A percentile compares a stretch with the other conserved stretches of the same genome.
Conservation (phyloP, 2,797 vertebrate species). For the Decapterus maruadsi region DNA sequence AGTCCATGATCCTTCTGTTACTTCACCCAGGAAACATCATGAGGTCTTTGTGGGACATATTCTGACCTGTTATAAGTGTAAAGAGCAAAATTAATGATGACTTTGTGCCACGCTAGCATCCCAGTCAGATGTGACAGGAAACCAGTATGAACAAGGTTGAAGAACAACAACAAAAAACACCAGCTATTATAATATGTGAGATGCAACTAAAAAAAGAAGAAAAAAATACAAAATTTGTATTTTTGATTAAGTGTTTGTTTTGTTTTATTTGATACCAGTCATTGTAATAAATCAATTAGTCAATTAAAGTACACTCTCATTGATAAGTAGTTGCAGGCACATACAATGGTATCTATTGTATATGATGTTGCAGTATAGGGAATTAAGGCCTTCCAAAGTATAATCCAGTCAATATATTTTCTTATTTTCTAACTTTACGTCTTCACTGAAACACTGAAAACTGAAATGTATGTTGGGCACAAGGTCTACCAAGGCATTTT, state of each 20-base stretch:
- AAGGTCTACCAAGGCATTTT: not conserved
- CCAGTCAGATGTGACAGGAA: not conserved
- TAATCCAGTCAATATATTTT: not conserved
- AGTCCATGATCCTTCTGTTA: not conserved
- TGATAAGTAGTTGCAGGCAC: not conserved
- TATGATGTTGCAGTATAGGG: not conserved
- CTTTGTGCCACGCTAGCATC: not conserved
- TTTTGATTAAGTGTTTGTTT: not conserved
- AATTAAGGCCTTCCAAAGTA: not conserved
- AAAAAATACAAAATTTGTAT: not conserved
- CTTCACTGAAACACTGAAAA: not conserved
- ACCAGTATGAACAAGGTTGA: not conserved
- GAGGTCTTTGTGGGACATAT: not conserved
- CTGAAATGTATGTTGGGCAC: not conserved
- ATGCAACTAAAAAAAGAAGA: not conserved
- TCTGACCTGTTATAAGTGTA: not conserved
- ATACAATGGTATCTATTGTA: not conserved
- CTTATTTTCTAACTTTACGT: not conserved
- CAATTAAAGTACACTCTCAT: not conserved
- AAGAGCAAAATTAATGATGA: not conserved
- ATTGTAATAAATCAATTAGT: not conserved
- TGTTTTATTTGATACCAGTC: slow-evolving; percentile 13
- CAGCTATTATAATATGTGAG: not conserved
- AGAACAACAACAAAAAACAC: not conserved
- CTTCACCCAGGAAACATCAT: not conserved